These are phyloP conservation scores for Drosophila miranda DNA, from an alignment of 1,140 invertebrate genomes.

Conservation along the genomic window DNA sequence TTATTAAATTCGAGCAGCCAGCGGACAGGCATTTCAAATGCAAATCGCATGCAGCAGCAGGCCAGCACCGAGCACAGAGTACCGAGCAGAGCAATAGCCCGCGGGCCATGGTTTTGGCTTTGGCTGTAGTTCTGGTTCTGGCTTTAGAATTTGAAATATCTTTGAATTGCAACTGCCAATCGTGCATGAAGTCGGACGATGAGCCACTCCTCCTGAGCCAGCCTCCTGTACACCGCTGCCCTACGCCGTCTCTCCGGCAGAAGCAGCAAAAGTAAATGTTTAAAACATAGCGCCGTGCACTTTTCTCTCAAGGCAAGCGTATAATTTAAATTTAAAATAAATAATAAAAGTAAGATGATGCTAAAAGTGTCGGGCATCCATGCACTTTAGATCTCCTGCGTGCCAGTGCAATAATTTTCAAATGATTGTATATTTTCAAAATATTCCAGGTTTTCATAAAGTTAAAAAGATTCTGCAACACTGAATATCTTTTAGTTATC, in stretches of 20 bases:
- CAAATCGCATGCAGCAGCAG: slow-evolving; percentile 67
- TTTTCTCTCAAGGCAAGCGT: slow-evolving; percentile 69
- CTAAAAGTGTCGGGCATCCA: neutral
- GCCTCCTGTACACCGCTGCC: neutral
- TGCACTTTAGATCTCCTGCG: slow-evolving; percentile 17
- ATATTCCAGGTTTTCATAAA: too few relatives aligned
- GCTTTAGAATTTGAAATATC: slow-evolving; percentile 75
- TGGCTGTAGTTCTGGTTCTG: slow-evolving; percentile 2
- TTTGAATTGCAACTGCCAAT: slow-evolving; percentile 80
- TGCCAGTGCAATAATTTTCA: neutral
- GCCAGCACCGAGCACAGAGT: neutral
- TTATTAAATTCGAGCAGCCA: slow-evolving; percentile 76
- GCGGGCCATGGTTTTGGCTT: neutral
- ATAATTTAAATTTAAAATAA: slow-evolving; percentile 77
- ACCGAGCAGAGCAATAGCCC: slow-evolving; percentile 14
- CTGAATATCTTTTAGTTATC: neutral
- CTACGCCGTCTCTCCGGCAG: slow-evolving; percentile 1
- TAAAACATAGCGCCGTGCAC: slow-evolving; percentile 75
- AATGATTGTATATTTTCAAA: too few relatives aligned
- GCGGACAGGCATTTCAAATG: slow-evolving; percentile 62
- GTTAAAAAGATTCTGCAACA: too few relatives aligned
- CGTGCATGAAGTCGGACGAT: slow-evolving; percentile 67
- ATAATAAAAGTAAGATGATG: slow-evolving; percentile 54
- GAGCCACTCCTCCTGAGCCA: slow-evolving; percentile 3
- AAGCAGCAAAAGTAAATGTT: slow-evolving; percentile 64